These are phyloP conservation scores for Hippocampus barbouri DNA, from an alignment of 2,113 vertebrate genomes.

Conservation along the genomic window DNA sequence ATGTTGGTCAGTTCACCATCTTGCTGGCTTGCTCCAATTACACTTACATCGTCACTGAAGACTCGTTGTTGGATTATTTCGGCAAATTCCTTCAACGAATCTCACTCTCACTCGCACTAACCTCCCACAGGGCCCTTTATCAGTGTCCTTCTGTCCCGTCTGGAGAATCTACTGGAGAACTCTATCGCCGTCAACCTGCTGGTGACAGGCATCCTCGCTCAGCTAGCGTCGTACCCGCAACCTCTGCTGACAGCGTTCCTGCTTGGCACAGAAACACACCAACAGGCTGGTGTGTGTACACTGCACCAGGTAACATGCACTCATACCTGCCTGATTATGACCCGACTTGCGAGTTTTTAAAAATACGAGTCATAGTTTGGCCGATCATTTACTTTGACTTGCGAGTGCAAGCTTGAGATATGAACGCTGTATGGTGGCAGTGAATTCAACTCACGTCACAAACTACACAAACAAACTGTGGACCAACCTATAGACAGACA, in stretches of 20 bases:
- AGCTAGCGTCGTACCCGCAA: slow-evolving; percentile 91
- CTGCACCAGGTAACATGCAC: slow-evolving; percentile 83
- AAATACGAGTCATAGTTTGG: no score
- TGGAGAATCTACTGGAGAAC: slow-evolving; percentile 96
- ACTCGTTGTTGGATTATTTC: not conserved
- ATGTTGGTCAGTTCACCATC: no score
- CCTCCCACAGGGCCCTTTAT: slow-evolving; percentile 84
- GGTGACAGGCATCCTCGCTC: slow-evolving; percentile 87
- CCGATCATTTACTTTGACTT: no score
- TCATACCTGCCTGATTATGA: no score
- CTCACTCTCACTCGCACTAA: not conserved
- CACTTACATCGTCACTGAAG: not conserved
- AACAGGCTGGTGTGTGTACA: slow-evolving; percentile 78
- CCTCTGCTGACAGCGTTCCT: slow-evolving; percentile 88
- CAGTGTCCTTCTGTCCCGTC: slow-evolving; percentile 89
- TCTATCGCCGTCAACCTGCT: slow-evolving; percentile 90
- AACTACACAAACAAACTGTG: no score
- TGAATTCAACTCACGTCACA: no score
- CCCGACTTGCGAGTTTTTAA: no score
- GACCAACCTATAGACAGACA: no score
- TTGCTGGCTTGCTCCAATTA: no score
- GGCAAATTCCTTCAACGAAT: not conserved
- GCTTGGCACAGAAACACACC: slow-evolving; percentile 79
- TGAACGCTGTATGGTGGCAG: no score
- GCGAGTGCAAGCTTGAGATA: no score